Base-by-base conservation (phyloP, 2,797 vertebrate genomes). In the Galagoides demidoff region DNA sequence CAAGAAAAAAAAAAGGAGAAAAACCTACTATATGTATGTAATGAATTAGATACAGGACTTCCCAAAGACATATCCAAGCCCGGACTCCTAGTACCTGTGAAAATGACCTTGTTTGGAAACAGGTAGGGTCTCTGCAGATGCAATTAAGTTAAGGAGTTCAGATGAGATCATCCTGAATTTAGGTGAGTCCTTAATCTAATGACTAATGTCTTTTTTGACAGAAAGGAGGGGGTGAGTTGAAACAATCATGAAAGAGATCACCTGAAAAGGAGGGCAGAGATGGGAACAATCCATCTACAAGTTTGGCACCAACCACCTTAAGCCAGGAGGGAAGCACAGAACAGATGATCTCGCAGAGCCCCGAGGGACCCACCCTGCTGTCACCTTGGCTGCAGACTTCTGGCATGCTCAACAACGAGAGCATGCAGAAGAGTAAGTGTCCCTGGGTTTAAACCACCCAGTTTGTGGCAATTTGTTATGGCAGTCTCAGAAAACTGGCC, bases 101-200 rank as follows among this genome's bases (percentile, higher is more conserved):
- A 34, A 66, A 14, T 89, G 64, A 16, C 5, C 39, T 93, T 92
- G 66, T 77, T 78, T 71, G 78, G 25, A 94, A 86, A 59, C 29
- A 29, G 7, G 16, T n/a, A 29, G 7, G 16, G 6, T 85, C 73
- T 89, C 86, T 63, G 16, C 5, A 81, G 23, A 77, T 63, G 8
- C 66, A 85, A 59, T 92, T 77, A 84, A 94, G 1, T 71, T 73
- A 87, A 90, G 4, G 45, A 81, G 66, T 95, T 68, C 74, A 66
- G 45, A 68, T 78, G 4, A 79, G 29, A 37, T 68, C 31, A 90
- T 63, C 29, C 81, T 86, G 37, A n/a, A 29, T 68, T 92, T 74
- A 61, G 11, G 20, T 9, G 19, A 9, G 0, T 3, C 20, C 23
- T 89, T 61, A 82, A 82, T 37, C 16, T 45, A 91, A 37, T 23